A percentile compares a stretch with the other conserved stretches of the same genome.
phyloP scores from a whole-genome alignment of 2,888 invertebrate species.

The Hirtodrosophila histrioides region DNA sequence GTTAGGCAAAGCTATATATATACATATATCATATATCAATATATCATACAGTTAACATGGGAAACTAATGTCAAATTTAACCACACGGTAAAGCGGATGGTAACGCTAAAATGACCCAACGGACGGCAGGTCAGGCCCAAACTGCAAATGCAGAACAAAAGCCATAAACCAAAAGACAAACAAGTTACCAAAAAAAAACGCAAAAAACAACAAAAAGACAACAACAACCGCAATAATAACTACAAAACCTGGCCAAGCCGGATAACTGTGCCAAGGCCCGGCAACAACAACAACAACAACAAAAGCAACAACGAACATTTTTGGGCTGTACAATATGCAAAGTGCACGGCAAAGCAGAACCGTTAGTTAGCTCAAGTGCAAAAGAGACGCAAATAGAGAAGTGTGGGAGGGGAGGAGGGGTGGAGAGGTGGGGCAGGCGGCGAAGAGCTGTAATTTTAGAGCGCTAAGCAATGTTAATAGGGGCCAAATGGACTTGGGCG shows the following conservation, averaged over 20 bases:
- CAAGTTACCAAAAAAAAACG: slow-evolving; percentile 14
- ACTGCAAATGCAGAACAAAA: slow-evolving; percentile 35
- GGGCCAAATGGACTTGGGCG: slow-evolving; percentile 63
- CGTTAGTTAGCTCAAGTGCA: slow-evolving; percentile 47
- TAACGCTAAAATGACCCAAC: slow-evolving; percentile 1
- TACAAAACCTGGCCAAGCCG: slow-evolving; percentile 57
- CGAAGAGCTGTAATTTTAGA: slow-evolving; percentile 51
- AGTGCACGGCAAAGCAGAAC: slow-evolving; percentile 65
- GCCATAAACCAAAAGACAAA: slow-evolving; percentile 35
- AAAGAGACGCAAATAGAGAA: slow-evolving; percentile 19
- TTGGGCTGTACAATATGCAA: slow-evolving; percentile 63
- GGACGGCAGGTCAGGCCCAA: slow-evolving; percentile 40
- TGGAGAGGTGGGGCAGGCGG: not conserved
- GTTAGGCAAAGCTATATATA: too few species aligned
- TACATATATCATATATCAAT: too few species aligned
- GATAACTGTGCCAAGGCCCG: slow-evolving; percentile 76
- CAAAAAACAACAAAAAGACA: too few species aligned
- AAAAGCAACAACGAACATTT: slow-evolving; percentile 31
- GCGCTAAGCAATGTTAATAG: slow-evolving; percentile 59
- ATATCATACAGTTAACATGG: too few species aligned
- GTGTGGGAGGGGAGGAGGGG: not conserved
- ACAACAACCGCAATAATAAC: slow-evolving; percentile 2
- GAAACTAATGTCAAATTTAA: too few species aligned
- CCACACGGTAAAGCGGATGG: too few species aligned
- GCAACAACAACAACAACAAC: slow-evolving; percentile 27